Percentiles rank a stretch among this genome's conserved stretches.
Evolutionary conservation across 2,888 invertebrate species (phyloP).

Genomic region (Nineta flava): DNA sequence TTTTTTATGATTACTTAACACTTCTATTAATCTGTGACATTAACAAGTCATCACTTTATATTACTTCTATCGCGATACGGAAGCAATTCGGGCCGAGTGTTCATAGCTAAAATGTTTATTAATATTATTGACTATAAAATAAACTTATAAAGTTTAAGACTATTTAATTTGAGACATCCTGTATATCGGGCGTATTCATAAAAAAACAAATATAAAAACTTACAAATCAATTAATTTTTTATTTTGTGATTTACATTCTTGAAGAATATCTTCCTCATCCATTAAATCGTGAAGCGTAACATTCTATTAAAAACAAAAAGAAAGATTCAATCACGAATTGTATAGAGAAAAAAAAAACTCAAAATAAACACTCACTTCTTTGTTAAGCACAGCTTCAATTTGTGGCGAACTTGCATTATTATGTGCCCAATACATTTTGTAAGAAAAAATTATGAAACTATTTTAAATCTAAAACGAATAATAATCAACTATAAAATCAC

Average conservation of each 20-base stretch:
- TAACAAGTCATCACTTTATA: too few species aligned
- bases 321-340: conserved; percentile 22
- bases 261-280: conserved; percentile 89
- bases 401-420: conserved; percentile 56
- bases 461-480: too few species aligned
- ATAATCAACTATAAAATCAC: too few species aligned
- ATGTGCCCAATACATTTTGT: conserved; percentile 69
- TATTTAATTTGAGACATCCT: too few species aligned
- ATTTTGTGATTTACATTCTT: conserved; percentile 89
- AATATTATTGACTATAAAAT: too few species aligned
- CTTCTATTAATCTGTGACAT: too few species aligned
- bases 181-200: too few species aligned
- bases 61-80: too few species aligned
- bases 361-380: conserved; percentile 41
- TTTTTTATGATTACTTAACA: too few species aligned
- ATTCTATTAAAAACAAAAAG: conserved; percentile 40
- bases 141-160: too few species aligned
- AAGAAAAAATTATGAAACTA: conserved; percentile 10
- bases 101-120: too few species aligned
- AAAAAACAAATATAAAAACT: conserved; percentile 31
- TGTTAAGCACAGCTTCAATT: conserved; percentile 60
- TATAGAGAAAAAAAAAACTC: background rate
- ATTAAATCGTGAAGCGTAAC: conserved; percentile 77
- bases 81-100: too few species aligned
- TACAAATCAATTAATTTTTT: conserved; percentile 83